These are phyloP conservation scores for Melanotaenia trifasciata DNA, from an alignment of 2,797 vertebrate genomes.

Conservation along the genomic window DNA sequence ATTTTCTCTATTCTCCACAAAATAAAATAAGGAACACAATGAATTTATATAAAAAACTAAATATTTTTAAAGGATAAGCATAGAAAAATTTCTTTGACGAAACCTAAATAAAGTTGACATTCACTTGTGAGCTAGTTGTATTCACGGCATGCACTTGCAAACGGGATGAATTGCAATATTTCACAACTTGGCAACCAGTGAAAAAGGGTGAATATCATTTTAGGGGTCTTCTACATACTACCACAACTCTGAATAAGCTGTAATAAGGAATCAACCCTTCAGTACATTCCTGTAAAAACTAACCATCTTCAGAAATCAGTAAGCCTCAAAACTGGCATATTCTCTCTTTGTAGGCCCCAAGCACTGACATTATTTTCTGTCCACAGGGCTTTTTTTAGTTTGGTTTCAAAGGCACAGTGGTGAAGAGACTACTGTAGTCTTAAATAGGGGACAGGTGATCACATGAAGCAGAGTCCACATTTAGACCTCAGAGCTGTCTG, in stretches of 20 bases:
- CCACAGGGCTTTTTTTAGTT: slow-evolving; percentile 65
- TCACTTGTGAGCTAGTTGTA: slow-evolving; percentile 21
- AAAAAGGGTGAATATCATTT: slow-evolving; percentile 32
- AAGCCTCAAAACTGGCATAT: slow-evolving; percentile 30
- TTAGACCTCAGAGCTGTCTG: slow-evolving; percentile 86
- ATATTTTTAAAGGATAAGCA: slow-evolving; percentile 41
- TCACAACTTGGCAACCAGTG: slow-evolving; percentile 57
- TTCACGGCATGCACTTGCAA: slow-evolving; percentile 61
- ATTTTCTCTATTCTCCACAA: slow-evolving; percentile 53
- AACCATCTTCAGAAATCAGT: slow-evolving; percentile 43
- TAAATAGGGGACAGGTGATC: slow-evolving; percentile 18
- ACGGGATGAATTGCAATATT: slow-evolving; percentile 41
- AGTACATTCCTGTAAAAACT: slow-evolving; percentile 35
- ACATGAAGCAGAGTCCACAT: slow-evolving; percentile 6
- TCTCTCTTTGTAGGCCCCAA: slow-evolving; percentile 53
- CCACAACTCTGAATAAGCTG: background rate
- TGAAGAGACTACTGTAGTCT: slow-evolving; percentile 65
- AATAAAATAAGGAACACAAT: slow-evolving; percentile 61
- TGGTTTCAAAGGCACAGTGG: slow-evolving; percentile 74
- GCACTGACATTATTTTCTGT: slow-evolving; percentile 55
- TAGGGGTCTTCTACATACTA: slow-evolving; percentile 10
- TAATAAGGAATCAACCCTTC: slow-evolving; percentile 40
- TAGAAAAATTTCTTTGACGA: slow-evolving; percentile 41
- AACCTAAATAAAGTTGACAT: slow-evolving; percentile 36
- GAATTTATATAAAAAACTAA: slow-evolving; percentile 58